Evolutionary conservation across 2,113 vertebrate genomes (phyloP).

Genomic region (Motacilla tschutschensis): DNA sequence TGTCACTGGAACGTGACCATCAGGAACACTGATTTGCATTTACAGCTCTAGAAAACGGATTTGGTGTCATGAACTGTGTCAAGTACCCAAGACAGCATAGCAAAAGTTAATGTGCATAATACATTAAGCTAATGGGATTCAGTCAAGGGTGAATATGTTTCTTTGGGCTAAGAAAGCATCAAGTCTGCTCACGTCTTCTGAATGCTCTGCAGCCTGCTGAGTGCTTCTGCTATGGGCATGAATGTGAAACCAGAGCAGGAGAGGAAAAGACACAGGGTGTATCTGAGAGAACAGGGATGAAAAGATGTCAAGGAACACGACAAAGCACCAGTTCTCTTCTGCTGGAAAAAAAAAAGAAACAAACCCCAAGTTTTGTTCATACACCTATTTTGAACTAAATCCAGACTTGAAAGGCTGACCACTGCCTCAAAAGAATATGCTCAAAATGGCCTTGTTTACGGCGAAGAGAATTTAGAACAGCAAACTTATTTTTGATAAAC

Average conservation of each 20-base stretch:
- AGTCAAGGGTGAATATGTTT: neutral
- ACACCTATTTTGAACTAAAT: neutral
- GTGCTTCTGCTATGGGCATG: neutral
- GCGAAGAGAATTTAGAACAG: neutral
- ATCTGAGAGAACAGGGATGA: neutral
- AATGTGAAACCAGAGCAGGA: neutral
- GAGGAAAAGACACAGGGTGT: neutral
- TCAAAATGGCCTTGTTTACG: neutral
- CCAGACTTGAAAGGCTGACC: neutral
- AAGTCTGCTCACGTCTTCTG: neutral
- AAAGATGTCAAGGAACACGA: neutral
- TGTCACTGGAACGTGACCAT: neutral
- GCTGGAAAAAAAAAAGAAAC: neutral
- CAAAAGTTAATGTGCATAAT: neutral
- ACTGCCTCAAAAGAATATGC: rapidly evolving
- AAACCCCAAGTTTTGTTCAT: neutral
- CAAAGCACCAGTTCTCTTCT: neutral
- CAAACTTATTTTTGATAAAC: neutral
- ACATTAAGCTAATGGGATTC: slow-evolving; percentile 25
- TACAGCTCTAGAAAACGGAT: slow-evolving; percentile 8
- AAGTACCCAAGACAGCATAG: neutral
- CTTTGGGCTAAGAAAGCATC: slow-evolving; percentile 7
- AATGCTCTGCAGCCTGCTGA: neutral
- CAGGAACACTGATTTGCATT: neutral
- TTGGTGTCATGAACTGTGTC: neutral